A percentile compares a stretch with the other conserved stretches of the same genome.
These are phyloP conservation scores for Amphiprion ocellaris DNA, from an alignment of 2,113 vertebrate species.

Conservation along the genomic window DNA sequence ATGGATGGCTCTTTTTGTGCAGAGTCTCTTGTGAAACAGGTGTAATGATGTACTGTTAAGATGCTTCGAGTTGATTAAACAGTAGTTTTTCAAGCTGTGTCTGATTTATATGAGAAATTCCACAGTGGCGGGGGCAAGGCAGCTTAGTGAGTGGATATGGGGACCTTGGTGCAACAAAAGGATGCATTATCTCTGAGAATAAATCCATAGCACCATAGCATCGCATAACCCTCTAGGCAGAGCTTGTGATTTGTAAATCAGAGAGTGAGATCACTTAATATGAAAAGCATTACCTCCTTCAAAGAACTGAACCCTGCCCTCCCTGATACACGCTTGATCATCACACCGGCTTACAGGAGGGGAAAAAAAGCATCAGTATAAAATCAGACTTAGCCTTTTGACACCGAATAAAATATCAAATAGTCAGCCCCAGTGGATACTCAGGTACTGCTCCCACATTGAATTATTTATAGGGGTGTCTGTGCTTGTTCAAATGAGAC, in stretches of 20 bases:
- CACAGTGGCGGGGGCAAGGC: not conserved
- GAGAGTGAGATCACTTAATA: constrained; percentile 56
- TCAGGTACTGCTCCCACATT: constrained; percentile 61
- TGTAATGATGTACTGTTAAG: constrained; percentile 13
- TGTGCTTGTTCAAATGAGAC: constrained; percentile 72
- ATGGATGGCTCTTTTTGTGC: constrained; percentile 7
- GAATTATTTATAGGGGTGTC: constrained; percentile 84
- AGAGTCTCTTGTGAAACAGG: constrained; percentile 15
- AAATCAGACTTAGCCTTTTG: constrained; percentile 83
- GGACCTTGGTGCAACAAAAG: constrained; percentile 21
- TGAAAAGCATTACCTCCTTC: constrained; percentile 66
- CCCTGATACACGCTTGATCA: constrained; percentile 50
- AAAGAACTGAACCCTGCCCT: constrained; percentile 63
- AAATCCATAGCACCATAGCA: not conserved
- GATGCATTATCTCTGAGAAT: constrained; percentile 19
- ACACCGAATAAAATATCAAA: constrained; percentile 84
- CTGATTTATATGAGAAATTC: not conserved
- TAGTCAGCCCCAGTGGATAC: constrained; percentile 66
- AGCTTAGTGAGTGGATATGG: constrained; percentile 1
- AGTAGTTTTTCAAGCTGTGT: constrained; percentile 9
- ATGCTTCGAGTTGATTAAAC: constrained; percentile 8
- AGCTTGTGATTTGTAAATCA: constrained; percentile 65
- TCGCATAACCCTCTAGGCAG: constrained; percentile 16
- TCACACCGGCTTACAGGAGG: constrained; percentile 42
- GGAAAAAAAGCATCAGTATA: constrained; percentile 53